Evolutionary conservation across 2,113 vertebrate species (phyloP), one percentile per base, ranked within the genome.

Genomic region (Oncorhynchus clarkii): DNA sequence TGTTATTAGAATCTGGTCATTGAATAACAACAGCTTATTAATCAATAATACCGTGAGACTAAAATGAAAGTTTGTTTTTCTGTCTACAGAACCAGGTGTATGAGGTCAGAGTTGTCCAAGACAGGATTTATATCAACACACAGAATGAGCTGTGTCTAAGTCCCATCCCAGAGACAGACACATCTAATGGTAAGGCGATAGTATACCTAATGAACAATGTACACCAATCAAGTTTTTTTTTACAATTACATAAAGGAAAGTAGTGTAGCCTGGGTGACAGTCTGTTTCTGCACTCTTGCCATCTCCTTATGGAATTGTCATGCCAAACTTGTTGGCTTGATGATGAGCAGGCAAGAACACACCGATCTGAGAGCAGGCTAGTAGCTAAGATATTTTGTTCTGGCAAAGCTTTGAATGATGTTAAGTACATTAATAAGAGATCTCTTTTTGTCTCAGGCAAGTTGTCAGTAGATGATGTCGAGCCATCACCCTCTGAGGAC

Each of bases 1-100:
- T 67, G 11, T 65, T 31, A 60, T 65, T 45, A 11, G 9, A 45
- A 45, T 45, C 11, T 45, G 9, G 9, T 45, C 39, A 11, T 45
- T 45, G 9, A 45, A 45, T 45, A 45, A 45, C 8, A 45, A 45
- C 8, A 18, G 51, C 51, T 16, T 54, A 54, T 57, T 68, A 22
- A 59, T 57, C 22, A 72, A n/a, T 54, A 5, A 18, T 5, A 54
- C 14, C 16, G 18, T 18, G 16, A 54, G 51, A 54, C 51, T 14
- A 5, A 24, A 57, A 11, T 7, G 1, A 64, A 51, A n/a, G n/a
- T 66, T 0, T 24, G 34, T 73, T 73, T 27, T 62, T n/a, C 48
- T 74, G 26, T 59, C 62, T 22, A 62, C 75, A 91, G 90, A 92
- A 90, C 70, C 86, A 90, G 70, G 88, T 92, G 16, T 90, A 92